These are phyloP conservation scores for Linyphia triangularis DNA, from an alignment of 2,888 invertebrate genomes.

Conservation along the genomic window DNA sequence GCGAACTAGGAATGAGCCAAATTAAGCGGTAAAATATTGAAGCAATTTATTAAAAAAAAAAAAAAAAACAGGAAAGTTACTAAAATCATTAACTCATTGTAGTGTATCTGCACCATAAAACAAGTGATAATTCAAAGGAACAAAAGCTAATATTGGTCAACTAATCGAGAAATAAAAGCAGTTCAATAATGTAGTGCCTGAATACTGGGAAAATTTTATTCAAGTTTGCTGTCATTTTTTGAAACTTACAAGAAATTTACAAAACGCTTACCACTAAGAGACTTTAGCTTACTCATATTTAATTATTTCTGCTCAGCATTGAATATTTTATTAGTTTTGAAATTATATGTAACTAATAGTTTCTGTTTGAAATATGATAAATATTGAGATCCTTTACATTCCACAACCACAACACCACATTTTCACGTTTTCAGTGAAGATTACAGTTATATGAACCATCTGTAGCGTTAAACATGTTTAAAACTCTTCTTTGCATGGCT, in stretches of 20 bases:
- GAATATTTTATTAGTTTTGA: background rate
- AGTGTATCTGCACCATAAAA: too few relatives aligned
- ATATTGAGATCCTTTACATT: background rate
- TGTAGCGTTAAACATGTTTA: too few relatives aligned
- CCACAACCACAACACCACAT: background rate
- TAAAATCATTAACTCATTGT: too few relatives aligned
- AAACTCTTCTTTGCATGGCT: too few relatives aligned
- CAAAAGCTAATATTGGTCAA: background rate
- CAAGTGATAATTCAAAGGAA: background rate
- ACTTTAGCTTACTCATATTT: constrained; percentile 52
- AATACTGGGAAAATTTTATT: background rate
- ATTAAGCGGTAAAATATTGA: too few relatives aligned
- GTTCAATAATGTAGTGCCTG: background rate
- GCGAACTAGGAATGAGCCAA: too few relatives aligned
- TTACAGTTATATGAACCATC: background rate
- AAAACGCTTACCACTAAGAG: constrained; percentile 52
- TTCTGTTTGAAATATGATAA: background rate
- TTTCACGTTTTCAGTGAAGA: background rate
- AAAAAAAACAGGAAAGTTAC: too few relatives aligned
- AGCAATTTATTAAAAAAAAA: too few relatives aligned
- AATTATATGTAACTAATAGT: background rate
- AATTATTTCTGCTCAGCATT: background rate
- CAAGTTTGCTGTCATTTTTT: background rate
- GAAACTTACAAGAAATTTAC: background rate
- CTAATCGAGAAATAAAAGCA: background rate